Evolutionary conservation across 2,888 invertebrate species (phyloP).

Genomic region (Drosophila vallismaia): DNA sequence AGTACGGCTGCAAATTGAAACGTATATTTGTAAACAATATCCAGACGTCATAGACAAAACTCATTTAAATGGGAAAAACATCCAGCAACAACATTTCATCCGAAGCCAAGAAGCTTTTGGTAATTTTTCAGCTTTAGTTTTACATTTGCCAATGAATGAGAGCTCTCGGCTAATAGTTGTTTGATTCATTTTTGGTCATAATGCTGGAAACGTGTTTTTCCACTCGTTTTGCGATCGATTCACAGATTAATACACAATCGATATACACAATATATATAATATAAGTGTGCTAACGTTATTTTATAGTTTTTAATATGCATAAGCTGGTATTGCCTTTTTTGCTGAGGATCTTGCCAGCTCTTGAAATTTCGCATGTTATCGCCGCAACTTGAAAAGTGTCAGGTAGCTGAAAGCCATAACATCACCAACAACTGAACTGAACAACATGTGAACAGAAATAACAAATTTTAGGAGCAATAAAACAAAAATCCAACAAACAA

Average conservation of each 20-base stretch:
- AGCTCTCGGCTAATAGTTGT: neutral
- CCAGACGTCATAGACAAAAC: slow-evolving; percentile 73
- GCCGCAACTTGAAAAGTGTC: slow-evolving; percentile 72
- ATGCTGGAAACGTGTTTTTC: slow-evolving; percentile 62
- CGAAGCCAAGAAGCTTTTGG: slow-evolving; percentile 43
- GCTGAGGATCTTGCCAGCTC: slow-evolving; percentile 30
- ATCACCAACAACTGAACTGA: slow-evolving; percentile 5
- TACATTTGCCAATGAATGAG: slow-evolving; percentile 7
- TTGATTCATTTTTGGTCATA: slow-evolving; percentile 61
- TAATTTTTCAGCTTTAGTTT: slow-evolving; percentile 7
- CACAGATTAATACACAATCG: slow-evolving; percentile 45
- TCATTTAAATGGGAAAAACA: slow-evolving; percentile 64
- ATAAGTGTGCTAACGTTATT: slow-evolving; percentile 39
- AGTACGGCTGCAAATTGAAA: slow-evolving; percentile 63
- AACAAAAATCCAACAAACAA: slow-evolving; percentile 11
- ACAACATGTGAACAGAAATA: slow-evolving; percentile 28
- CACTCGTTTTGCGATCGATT: slow-evolving; percentile 41
- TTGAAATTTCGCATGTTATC: slow-evolving; percentile 76
- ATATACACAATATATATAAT: slow-evolving; percentile 56
- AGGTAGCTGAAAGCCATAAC: slow-evolving; percentile 41
- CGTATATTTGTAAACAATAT: slow-evolving; percentile 76
- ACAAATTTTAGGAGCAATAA: slow-evolving; percentile 24
- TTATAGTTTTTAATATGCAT: slow-evolving; percentile 54
- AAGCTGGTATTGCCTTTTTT: slow-evolving; percentile 58
- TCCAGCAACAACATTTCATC: slow-evolving; percentile 17